phyloP scores from a whole-genome alignment of 1,140 invertebrate species.

The Euura lappo region DNA sequence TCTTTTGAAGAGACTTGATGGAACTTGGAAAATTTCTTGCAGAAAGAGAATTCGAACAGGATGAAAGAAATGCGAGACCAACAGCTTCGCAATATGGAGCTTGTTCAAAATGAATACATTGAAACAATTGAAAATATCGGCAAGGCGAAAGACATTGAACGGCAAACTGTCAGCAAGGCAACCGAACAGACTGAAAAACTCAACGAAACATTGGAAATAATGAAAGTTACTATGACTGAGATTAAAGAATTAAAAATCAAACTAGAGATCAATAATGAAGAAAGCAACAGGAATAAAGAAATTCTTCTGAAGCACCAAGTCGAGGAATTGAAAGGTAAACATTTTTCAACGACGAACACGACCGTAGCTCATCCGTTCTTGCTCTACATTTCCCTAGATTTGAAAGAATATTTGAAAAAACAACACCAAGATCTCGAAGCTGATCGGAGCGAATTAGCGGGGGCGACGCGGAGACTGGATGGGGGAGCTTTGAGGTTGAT shows the following conservation, averaged over 20 bases:
- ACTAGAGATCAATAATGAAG: conserved; percentile 37
- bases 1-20: background rate
- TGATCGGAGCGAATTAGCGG: conserved; percentile 43
- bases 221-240: conserved; percentile 36
- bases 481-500: conserved; percentile 33
- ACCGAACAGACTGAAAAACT: conserved; percentile 42
- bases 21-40: conserved; percentile 16
- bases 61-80: conserved; percentile 45
- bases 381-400: conserved; percentile 34
- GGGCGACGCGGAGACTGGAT: conserved; percentile 42
- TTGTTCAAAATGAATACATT: conserved; percentile 47
- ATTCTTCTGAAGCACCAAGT: conserved; percentile 43
- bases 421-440: conserved; percentile 37
- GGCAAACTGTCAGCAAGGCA: conserved; percentile 43
- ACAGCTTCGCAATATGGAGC: conserved; percentile 43
- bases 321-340: conserved; percentile 45
- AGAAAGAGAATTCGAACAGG: conserved; percentile 41
- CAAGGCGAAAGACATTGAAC: conserved; percentile 48
- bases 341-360: background rate
- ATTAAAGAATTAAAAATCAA: conserved; percentile 40
- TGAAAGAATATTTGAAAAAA: conserved; percentile 41
- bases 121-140: conserved; percentile 50
- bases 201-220: conserved; percentile 44
- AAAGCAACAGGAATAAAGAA: conserved; percentile 34
- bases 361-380: background rate